phyloP scores from a whole-genome alignment of 2,888 invertebrate species.

The Gryllus longicercus region DNA sequence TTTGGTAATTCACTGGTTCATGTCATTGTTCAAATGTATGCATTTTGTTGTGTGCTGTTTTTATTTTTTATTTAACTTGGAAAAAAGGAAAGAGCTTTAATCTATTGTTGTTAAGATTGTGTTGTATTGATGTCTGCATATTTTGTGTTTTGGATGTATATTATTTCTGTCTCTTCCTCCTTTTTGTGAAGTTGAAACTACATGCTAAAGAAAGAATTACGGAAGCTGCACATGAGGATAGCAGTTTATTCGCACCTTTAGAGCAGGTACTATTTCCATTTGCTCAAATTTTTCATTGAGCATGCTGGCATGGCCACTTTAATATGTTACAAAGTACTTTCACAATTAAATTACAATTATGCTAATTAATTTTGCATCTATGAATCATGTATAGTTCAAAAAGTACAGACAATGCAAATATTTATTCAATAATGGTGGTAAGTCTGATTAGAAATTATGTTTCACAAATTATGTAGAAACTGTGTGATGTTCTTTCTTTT shows the following conservation, averaged over 20 bases:
- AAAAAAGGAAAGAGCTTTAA: not conserved
- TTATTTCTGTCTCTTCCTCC: slow-evolving; percentile 40
- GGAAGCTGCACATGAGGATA: slow-evolving; percentile 63
- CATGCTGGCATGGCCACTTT: not conserved
- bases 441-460: too few species aligned
- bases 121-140: slow-evolving; percentile 27
- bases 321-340: too few species aligned
- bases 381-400: too few species aligned
- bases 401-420: too few species aligned
- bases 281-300: not conserved
- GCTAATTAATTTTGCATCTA: too few species aligned
- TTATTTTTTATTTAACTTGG: not conserved
- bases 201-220: slow-evolving; percentile 61
- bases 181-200: slow-evolving; percentile 53
- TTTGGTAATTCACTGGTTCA: too few species aligned
- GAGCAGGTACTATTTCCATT: slow-evolving; percentile 62
- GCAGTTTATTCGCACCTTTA: slow-evolving; percentile 71
- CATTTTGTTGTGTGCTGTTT: too few species aligned
- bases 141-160: slow-evolving; percentile 26
- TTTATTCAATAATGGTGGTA: too few species aligned
- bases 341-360: too few species aligned
- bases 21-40: too few species aligned
- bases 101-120: slow-evolving; percentile 12
- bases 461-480: too few species aligned
- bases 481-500: too few species aligned